A percentile compares a stretch with the other conserved stretches of the same genome.
Evolutionary conservation across 2,797 vertebrate species (phyloP).

Genomic region (Coccyzus lansbergi): DNA sequence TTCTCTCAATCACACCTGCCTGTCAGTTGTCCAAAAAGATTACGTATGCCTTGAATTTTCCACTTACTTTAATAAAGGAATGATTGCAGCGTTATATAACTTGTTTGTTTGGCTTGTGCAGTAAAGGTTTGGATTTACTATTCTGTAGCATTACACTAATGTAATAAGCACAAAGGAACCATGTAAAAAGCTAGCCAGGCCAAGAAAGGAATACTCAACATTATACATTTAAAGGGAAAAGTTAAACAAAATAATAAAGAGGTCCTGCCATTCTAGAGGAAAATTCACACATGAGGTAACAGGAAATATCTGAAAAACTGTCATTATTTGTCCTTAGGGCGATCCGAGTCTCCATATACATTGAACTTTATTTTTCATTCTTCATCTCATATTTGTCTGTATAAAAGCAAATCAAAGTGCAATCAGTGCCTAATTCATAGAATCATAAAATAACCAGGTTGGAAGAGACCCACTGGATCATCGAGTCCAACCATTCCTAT

Average conservation of each 20-base stretch:
- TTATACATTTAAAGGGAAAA: neutral
- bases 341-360: neutral
- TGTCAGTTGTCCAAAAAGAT: conserved; percentile 68
- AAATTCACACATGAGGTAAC: neutral
- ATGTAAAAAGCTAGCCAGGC: neutral
- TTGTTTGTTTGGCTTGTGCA: conserved; percentile 55
- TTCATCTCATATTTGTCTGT: neutral
- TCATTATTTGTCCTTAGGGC: neutral
- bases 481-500: no score
- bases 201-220: neutral
- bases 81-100: conserved; percentile 58
- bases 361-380: conserved; percentile 14
- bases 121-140: conserved; percentile 5
- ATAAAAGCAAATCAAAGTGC: neutral
- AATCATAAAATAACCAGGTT: no score
- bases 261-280: neutral
- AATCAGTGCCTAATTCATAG: accelerated
- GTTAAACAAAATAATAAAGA: neutral
- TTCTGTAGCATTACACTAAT: neutral
- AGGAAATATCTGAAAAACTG: neutral
- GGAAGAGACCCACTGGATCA: no score
- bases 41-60: conserved; percentile 37
- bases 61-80: conserved; percentile 56
- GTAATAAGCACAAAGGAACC: conserved; percentile 13
- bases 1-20: conserved; percentile 61